phyloP scores from a whole-genome alignment of 2,888 invertebrate species.

The Reticulitermes lucifugus region DNA sequence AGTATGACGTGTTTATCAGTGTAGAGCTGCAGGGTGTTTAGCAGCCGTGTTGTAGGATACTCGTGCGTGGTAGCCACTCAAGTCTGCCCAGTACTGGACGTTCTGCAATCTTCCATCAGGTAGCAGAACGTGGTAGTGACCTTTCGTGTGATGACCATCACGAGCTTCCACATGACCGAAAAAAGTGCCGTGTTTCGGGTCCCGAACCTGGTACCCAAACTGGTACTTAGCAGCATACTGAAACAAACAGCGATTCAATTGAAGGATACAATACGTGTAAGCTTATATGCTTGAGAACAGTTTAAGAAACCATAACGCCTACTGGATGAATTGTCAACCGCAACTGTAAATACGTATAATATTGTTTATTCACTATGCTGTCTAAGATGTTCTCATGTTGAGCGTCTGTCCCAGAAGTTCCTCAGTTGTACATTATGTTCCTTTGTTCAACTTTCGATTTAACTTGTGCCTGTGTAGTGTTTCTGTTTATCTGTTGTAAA shows the following conservation, averaged over 20 bases:
- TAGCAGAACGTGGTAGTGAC: conserved; percentile 81
- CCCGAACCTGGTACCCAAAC: conserved; percentile 77
- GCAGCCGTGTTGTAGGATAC: conserved; percentile 70
- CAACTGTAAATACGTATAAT: too few species aligned
- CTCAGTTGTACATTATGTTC: background rate
- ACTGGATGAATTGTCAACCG: too few species aligned
- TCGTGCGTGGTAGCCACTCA: conserved; percentile 81
- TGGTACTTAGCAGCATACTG: conserved; percentile 61
- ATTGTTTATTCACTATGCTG: too few species aligned
- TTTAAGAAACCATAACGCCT: background rate
- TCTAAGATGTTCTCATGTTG: too few species aligned
- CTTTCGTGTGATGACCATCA: conserved; percentile 75
- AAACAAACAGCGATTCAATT: conserved; percentile 19
- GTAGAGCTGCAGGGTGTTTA: conserved; percentile 47
- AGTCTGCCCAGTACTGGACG: conserved; percentile 82
- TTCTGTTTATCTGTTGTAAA: background rate
- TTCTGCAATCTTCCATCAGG: conserved; percentile 85
- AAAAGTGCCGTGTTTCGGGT: conserved; percentile 77
- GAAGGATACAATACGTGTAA: background rate
- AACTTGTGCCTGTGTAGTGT: background rate
- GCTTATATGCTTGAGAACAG: background rate
- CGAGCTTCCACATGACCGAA: conserved; percentile 82
- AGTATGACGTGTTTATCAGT: background rate
- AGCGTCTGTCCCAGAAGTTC: too few species aligned
- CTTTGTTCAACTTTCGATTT: background rate